phyloP scores from a whole-genome alignment of 2,888 invertebrate species.

The Acanthosepion lycidas region DNA sequence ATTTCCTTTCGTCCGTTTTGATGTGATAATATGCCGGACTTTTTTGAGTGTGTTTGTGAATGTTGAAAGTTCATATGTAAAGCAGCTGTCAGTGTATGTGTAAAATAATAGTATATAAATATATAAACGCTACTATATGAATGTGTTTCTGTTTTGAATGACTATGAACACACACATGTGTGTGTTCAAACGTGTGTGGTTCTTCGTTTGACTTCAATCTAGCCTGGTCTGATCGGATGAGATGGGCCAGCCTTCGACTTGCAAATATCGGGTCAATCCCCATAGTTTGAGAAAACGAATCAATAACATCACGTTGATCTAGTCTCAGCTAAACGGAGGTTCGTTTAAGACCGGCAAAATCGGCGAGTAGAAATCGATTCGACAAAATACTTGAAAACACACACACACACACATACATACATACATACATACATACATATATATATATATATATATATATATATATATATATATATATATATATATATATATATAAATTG shows the following conservation, averaged over 20 bases:
- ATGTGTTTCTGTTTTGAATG: too few species aligned
- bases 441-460: background rate
- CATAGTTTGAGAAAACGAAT: background rate
- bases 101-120: too few species aligned
- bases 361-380: background rate
- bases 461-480: background rate
- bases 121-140: too few species aligned
- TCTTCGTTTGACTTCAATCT: background rate
- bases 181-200: too few species aligned
- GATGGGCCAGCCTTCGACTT: constrained; percentile 6
- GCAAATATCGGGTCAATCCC: constrained; percentile 6
- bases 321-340: constrained; percentile 21
- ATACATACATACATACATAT: background rate
- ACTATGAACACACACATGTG: too few species aligned
- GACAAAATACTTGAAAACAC: background rate
- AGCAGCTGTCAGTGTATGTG: too few species aligned
- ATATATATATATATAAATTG: background rate
- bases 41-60: too few species aligned
- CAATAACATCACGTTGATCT: background rate
- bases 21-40: too few species aligned
- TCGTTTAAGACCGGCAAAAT: constrained; percentile 9
- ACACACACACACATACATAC: background rate
- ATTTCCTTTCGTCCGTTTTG: too few species aligned
- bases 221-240: constrained; percentile 33
- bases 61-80: too few species aligned